These are phyloP conservation scores for Chloebia gouldiae DNA, from an alignment of 2,113 vertebrate genomes.

Conservation along the genomic window DNA sequence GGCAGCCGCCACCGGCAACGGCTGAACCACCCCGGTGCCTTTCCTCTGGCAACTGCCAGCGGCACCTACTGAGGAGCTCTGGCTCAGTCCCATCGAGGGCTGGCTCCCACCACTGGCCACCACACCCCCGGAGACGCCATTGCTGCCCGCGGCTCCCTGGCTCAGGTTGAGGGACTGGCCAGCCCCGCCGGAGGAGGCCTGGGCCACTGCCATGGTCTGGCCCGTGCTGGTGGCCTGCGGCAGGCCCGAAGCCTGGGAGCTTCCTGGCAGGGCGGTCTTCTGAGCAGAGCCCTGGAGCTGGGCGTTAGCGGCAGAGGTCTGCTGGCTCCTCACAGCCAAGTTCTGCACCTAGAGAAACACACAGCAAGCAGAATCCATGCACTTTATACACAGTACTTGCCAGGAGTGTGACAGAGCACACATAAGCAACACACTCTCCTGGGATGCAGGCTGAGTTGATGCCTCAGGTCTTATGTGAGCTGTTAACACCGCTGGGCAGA, in stretches of 20 bases:
- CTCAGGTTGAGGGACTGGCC: conserved; percentile 79
- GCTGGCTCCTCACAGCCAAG: conserved; percentile 79
- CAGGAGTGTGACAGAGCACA: background rate
- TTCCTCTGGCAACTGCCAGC: conserved; percentile 72
- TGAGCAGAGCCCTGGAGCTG: conserved; percentile 73
- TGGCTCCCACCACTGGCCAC: conserved; percentile 67
- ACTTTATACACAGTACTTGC: rapidly evolving
- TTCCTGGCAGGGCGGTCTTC: conserved; percentile 71
- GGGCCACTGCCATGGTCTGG: conserved; percentile 72
- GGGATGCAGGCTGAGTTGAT: background rate
- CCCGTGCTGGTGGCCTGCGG: conserved; percentile 59
- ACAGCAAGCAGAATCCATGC: background rate
- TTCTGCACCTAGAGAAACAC: conserved; percentile 78
- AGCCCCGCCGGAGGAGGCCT: conserved; percentile 56
- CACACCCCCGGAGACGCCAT: conserved; percentile 60
- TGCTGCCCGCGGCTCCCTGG: conserved; percentile 69
- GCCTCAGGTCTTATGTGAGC: background rate
- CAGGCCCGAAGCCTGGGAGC: conserved; percentile 69
- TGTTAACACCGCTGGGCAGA: background rate
- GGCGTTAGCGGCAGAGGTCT: conserved; percentile 66
- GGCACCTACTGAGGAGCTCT: conserved; percentile 23
- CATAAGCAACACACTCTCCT: rapidly evolving
- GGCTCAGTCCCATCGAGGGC: conserved; percentile 57
- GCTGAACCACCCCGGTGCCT: conserved; percentile 78
- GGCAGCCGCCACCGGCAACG: conserved; percentile 63